Evolutionary conservation across 2,113 vertebrate genomes (phyloP).

Genomic region (Corvus hawaiiensis): DNA sequence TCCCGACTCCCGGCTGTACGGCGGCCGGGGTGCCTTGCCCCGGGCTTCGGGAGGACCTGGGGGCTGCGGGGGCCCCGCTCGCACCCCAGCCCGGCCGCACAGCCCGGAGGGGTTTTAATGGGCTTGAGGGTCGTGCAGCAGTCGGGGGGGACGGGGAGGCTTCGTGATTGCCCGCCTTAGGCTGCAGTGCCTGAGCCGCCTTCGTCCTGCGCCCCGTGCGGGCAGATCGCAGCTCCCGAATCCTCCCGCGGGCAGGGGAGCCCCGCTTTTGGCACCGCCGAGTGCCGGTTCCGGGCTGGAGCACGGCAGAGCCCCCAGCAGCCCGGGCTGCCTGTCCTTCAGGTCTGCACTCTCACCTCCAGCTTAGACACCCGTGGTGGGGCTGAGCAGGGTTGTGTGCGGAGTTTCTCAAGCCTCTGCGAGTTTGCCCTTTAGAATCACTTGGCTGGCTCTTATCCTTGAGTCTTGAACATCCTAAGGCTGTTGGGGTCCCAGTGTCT

Average conservation of each 20-base stretch:
- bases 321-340: background rate
- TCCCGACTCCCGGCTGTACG: background rate
- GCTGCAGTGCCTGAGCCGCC: background rate
- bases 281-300: background rate
- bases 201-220: background rate
- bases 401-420: background rate
- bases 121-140: background rate
- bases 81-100: background rate
- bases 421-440: background rate
- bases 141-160: background rate
- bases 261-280: background rate
- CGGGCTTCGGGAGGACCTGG: background rate
- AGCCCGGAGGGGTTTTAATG: background rate
- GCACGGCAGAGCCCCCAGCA: background rate
- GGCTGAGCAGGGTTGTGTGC: background rate
- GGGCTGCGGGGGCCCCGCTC: background rate
- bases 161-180: background rate
- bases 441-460: background rate
- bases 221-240: no score
- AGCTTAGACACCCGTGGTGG: background rate
- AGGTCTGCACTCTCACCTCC: background rate
- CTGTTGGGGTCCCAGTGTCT: background rate
- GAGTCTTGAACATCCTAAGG: background rate
- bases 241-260: background rate
- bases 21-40: background rate